These are phyloP conservation scores for Cabera pusaria DNA, from an alignment of 2,888 invertebrate species.

Conservation along the genomic window DNA sequence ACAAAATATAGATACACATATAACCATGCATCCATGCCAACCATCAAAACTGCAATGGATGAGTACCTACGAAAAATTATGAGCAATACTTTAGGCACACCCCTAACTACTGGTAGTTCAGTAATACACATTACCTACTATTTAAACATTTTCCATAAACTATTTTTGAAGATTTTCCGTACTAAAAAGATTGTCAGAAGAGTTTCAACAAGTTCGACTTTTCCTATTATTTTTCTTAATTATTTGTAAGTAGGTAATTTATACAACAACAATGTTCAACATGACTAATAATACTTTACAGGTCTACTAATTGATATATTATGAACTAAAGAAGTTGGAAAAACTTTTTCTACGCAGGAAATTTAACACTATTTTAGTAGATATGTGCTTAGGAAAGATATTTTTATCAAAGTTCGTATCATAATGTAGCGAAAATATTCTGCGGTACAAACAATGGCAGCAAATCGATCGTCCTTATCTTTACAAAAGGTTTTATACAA, in stretches of 20 bases:
- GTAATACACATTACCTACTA: too few species aligned
- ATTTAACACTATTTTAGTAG: constrained; percentile 64
- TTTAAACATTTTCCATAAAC: constrained; percentile 6
- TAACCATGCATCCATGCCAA: constrained; percentile 23
- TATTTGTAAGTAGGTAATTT: constrained; percentile 23
- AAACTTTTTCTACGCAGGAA: constrained; percentile 43
- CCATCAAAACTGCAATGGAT: constrained; percentile 15
- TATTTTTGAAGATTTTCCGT: constrained; percentile 1
- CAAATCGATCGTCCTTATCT: constrained; percentile 27
- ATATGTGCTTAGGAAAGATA: constrained; percentile 72
- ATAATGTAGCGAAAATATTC: constrained; percentile 24
- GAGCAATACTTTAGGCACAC: constrained; percentile 28
- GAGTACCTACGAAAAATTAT: constrained; percentile 21
- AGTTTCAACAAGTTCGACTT: constrained; percentile 1
- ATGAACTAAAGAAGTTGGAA: constrained; percentile 37
- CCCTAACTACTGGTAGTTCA: constrained; percentile 12
- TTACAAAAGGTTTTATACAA: constrained; percentile 27
- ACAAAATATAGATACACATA: constrained; percentile 27
- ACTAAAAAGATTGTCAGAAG: not conserved
- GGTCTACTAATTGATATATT: constrained; percentile 41
- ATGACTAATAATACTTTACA: constrained; percentile 70
- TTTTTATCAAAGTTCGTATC: constrained; percentile 39
- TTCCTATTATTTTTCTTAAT: constrained; percentile 8
- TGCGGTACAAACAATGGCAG: constrained; percentile 21
- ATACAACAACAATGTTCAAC: constrained; percentile 46